Evolutionary conservation across 2,888 invertebrate genomes (phyloP).

Genomic region (Deilephila porcellus): DNA sequence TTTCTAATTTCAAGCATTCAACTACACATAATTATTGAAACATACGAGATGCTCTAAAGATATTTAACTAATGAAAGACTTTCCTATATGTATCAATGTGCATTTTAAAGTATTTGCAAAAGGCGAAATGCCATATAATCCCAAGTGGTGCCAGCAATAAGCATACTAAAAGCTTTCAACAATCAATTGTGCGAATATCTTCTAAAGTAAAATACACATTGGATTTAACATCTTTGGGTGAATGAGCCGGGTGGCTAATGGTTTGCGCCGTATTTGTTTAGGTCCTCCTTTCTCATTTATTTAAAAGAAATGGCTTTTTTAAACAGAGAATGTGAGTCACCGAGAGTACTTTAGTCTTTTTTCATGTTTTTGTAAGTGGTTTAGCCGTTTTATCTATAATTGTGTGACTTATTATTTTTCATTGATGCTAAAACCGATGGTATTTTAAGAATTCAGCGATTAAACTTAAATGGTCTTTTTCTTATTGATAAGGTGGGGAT

Average conservation of each 20-base stretch:
- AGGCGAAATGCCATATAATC: not conserved
- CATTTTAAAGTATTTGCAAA: not conserved
- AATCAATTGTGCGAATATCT: conserved; percentile 46
- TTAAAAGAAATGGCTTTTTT: conserved; percentile 14
- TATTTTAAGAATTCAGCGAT: no score
- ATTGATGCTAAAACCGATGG: no score
- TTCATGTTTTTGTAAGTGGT: conserved; percentile 2
- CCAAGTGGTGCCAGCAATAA: conserved; percentile 3
- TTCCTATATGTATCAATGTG: not conserved
- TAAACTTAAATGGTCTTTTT: no score
- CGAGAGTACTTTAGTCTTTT: not conserved
- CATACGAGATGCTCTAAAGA: no score
- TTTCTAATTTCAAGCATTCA: no score
- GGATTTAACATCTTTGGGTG: not conserved
- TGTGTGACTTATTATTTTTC: no score
- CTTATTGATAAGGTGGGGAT: no score
- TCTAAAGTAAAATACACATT: conserved; percentile 37
- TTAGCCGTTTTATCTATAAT: not conserved
- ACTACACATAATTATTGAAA: no score
- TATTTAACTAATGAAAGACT: not conserved
- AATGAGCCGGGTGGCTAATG: conserved; percentile 19
- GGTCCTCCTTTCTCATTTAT: conserved; percentile 4
- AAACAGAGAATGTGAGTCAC: not conserved
- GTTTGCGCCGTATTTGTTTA: conserved; percentile 11
- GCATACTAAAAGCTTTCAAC: conserved; percentile 44